These are phyloP conservation scores for Chunga burmeisteri DNA, from an alignment of 2,113 vertebrate species.

Conservation along the genomic window DNA sequence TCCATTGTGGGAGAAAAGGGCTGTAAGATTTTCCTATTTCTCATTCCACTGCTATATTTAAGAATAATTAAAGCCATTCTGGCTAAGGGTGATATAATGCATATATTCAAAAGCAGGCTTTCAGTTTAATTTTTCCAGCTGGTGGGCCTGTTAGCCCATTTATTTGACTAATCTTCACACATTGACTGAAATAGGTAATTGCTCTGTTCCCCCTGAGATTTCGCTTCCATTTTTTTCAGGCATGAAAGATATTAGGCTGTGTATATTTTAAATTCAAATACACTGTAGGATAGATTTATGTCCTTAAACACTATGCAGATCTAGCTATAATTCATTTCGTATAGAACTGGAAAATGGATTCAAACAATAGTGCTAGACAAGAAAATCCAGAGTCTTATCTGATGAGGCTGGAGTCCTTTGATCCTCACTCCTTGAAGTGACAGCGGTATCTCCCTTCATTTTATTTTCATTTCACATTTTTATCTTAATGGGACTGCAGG, in stretches of 20 bases:
- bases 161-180: conserved; percentile 67
- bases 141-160: conserved; percentile 62
- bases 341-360: conserved; percentile 37
- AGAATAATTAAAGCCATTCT: conserved; percentile 68
- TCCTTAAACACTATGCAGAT: conserved; percentile 29
- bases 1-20: conserved; percentile 21
- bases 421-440: conserved; percentile 36
- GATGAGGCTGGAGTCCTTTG: conserved; percentile 43
- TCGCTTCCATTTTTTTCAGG: conserved; percentile 35
- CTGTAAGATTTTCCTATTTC: conserved; percentile 63
- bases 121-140: conserved; percentile 66
- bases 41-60: conserved; percentile 46
- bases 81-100: conserved; percentile 56
- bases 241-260: conserved; percentile 32
- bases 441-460: conserved; percentile 22
- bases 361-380: conserved; percentile 12
- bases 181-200: conserved; percentile 65
- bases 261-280: conserved; percentile 59
- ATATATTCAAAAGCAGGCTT: conserved; percentile 64
- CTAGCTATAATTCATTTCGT: conserved; percentile 36
- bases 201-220: conserved; percentile 56
- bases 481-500: not conserved
- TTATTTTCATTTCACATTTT: conserved; percentile 17
- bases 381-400: conserved; percentile 55
- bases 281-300: conserved; percentile 54